phyloP scores from a whole-genome alignment of 1,140 invertebrate genomes.

The Chymomyza costata region DNA sequence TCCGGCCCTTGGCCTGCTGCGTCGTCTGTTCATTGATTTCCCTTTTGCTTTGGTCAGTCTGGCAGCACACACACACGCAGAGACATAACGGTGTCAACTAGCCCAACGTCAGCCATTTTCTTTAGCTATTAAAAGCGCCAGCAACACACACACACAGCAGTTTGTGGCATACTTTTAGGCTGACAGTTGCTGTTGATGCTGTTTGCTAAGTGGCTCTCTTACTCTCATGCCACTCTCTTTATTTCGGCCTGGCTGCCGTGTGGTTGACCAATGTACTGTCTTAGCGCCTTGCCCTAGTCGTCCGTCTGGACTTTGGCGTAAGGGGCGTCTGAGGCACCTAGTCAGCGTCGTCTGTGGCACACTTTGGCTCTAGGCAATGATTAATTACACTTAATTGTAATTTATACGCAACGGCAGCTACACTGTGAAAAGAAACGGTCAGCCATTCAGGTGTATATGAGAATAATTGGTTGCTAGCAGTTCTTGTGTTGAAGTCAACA shows the following conservation, averaged over 20 bases:
- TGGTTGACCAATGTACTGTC: conserved; percentile 49
- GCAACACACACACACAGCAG: conserved; percentile 28
- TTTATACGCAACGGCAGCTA: conserved; percentile 40
- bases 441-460: too few species aligned
- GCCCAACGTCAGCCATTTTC: conserved; percentile 4
- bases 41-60: conserved; percentile 51
- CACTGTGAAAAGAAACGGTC: neutral
- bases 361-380: conserved; percentile 19
- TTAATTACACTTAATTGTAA: conserved; percentile 72
- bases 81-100: conserved; percentile 1
- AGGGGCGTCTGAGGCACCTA: neutral
- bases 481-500: too few species aligned
- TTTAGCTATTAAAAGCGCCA: conserved; percentile 37
- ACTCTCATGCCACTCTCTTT: too few species aligned
- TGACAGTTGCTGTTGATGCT: conserved; percentile 18
- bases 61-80: too few species aligned
- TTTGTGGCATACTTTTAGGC: conserved; percentile 16
- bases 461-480: too few species aligned
- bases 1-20: too few species aligned
- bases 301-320: neutral
- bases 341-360: neutral
- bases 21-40: conserved; percentile 52
- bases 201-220: conserved; percentile 43
- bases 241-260: too few species aligned
- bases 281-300: conserved; percentile 9